Percentiles rank a stretch among this genome's conserved stretches.
Conservation (phyloP, 2,797 vertebrate species). For the Chelon auratus region DNA sequence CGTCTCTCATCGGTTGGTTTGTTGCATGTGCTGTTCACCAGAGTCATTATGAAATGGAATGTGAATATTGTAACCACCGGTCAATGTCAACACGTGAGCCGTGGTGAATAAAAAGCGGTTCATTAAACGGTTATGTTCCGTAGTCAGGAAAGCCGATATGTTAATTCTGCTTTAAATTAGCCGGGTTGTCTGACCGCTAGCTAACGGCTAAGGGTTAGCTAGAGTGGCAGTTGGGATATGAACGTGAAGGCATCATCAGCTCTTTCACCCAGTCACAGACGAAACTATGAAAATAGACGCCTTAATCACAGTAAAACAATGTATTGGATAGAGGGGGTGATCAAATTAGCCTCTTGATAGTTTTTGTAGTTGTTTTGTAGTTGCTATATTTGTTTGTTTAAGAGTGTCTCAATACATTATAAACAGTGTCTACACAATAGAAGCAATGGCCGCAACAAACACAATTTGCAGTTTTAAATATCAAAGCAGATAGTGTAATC, state of each 20-base stretch:
- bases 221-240: not conserved
- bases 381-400: too few species aligned
- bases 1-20: not conserved
- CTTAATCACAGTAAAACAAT: too few species aligned
- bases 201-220: not conserved
- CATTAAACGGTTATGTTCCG: not conserved
- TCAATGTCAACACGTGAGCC: not conserved
- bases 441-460: too few species aligned
- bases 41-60: not conserved
- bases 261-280: not conserved
- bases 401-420: too few species aligned
- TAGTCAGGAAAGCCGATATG: too few species aligned
- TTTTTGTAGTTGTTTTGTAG: too few species aligned
- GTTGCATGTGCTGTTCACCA: not conserved
- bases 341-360: too few species aligned
- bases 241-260: not conserved
- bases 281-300: too few species aligned
- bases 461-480: too few species aligned
- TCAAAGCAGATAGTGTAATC: too few species aligned
- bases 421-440: too few species aligned
- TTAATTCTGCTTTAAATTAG: not conserved
- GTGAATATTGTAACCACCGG: rapidly evolving
- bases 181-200: not conserved
- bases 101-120: not conserved
- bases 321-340: too few species aligned